Evolutionary conservation across 2,888 invertebrate genomes (phyloP).

Genomic region (Petrolisthes cinctipes): DNA sequence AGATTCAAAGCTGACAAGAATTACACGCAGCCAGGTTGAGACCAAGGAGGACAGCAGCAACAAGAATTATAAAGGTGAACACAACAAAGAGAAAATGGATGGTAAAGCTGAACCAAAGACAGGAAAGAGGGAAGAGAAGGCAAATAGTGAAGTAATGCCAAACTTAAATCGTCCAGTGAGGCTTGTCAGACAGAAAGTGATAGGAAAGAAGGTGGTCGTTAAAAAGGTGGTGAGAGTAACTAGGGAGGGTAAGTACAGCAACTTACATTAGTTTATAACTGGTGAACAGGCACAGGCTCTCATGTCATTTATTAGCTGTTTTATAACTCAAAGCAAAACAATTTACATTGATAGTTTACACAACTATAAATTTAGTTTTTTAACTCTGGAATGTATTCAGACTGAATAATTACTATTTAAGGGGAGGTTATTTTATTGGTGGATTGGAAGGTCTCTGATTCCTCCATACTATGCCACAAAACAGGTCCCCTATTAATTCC

Average conservation of each 20-base stretch:
- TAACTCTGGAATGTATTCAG: too few species aligned
- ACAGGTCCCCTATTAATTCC: too few species aligned
- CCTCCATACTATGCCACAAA: too few species aligned
- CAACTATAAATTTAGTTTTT: too few species aligned
- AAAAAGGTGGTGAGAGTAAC: constrained; percentile 46
- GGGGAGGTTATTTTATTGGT: too few species aligned
- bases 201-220: constrained; percentile 23
- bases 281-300: too few species aligned
- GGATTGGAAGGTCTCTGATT: too few species aligned
- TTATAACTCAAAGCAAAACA: too few species aligned
- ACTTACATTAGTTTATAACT: too few species aligned
- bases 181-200: constrained; percentile 30
- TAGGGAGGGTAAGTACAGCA: constrained; percentile 31
- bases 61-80: not conserved
- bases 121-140: constrained; percentile 1
- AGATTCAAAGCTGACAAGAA: constrained; percentile 32
- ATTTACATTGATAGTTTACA: too few species aligned
- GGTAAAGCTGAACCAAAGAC: not conserved
- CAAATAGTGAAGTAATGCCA: not conserved
- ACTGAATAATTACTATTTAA: too few species aligned
- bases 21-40: constrained; percentile 44
- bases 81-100: not conserved
- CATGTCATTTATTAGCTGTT: too few species aligned
- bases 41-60: not conserved
- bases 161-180: constrained; percentile 26